A percentile compares a stretch with the other conserved stretches of the same genome.
Conservation (phyloP, 1,140 invertebrate species). For the Drosophila miranda region DNA sequence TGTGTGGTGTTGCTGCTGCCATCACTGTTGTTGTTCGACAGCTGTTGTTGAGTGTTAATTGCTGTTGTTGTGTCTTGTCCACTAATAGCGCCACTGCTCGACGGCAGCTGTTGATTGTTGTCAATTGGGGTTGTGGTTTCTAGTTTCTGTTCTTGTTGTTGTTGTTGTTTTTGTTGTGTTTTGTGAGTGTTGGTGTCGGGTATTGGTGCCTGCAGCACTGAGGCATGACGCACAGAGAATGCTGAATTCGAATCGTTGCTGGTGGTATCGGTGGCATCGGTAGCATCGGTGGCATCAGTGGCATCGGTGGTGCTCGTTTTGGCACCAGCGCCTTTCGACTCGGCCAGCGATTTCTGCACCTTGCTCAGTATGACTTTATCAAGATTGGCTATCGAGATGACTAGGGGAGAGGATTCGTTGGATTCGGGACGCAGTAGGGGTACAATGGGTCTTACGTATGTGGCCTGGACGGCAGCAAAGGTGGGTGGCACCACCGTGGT, state of each 20-base stretch:
- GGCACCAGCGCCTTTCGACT: constrained; percentile 9
- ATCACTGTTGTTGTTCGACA: neutral
- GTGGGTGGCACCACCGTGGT: constrained; percentile 22
- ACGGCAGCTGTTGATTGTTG: constrained; percentile 11
- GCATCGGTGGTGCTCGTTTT: constrained; percentile 9
- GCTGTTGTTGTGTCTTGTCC: constrained; percentile 15
- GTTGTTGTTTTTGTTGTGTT: constrained; percentile 16
- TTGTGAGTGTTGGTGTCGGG: constrained; percentile 5
- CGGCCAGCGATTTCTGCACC: constrained; percentile 57
- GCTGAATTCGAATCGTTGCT: constrained; percentile 64
- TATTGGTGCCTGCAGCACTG: constrained; percentile 59
- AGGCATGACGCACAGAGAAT: constrained; percentile 57
- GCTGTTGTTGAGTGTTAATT: neutral
- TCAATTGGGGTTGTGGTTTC: constrained; percentile 25
- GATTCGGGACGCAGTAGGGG: constrained; percentile 78
- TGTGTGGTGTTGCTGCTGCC: neutral
- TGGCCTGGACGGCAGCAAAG: constrained; percentile 18
- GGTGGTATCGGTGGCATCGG: too few species aligned
- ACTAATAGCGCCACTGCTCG: constrained; percentile 26
- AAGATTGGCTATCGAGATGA: constrained; percentile 82
- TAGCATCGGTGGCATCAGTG: neutral
- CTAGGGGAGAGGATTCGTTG: constrained; percentile 81
- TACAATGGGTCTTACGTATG: constrained; percentile 80
- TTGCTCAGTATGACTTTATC: constrained; percentile 82
- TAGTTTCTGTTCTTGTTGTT: constrained; percentile 16